Percentiles rank a stretch among this genome's conserved stretches.
phyloP scores from a whole-genome alignment of 2,888 invertebrate genomes.

The Caenorhabditis sp. region DNA sequence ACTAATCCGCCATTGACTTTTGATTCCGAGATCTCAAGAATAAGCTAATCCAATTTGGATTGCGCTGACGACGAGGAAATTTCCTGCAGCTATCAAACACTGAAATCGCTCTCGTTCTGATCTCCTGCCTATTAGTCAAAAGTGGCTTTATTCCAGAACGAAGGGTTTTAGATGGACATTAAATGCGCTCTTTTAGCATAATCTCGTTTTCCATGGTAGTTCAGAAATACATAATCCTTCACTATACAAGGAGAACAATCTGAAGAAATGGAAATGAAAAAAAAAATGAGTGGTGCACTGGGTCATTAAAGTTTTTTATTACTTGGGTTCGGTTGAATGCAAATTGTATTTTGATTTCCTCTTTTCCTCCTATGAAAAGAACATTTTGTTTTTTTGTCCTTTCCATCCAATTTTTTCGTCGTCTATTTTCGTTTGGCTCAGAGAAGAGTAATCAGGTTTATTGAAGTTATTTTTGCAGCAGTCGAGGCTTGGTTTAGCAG shows the following conservation, averaged over 20 bases:
- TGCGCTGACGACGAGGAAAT: conserved; percentile 17
- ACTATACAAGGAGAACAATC: conserved; percentile 14
- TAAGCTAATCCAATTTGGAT: conserved; percentile 22
- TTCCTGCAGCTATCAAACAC: neutral
- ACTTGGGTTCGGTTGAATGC: neutral
- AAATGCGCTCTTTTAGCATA: neutral
- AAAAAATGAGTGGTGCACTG: neutral
- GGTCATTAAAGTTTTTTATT: conserved; percentile 16
- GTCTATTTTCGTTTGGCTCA: neutral
- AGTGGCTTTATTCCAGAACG: neutral
- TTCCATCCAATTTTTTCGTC: neutral
- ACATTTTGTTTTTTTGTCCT: neutral
- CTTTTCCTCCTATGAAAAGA: neutral
- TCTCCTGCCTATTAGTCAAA: neutral
- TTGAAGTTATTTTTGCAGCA: neutral
- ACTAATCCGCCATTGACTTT: conserved; percentile 19
- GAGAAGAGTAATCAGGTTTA: neutral
- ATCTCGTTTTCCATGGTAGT: conserved; percentile 14
- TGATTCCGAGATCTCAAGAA: conserved; percentile 1
- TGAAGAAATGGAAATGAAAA: conserved; percentile 18
- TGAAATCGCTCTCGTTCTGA: conserved; percentile 1
- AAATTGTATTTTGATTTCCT: conserved; percentile 3
- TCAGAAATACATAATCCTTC: neutral
- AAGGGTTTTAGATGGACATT: neutral
- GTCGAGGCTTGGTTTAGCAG: neutral